Evolutionary conservation across 1,140 invertebrate genomes (phyloP), one percentile per base, ranked within the genome.

Genomic region (Drosophila nikananu): DNA sequence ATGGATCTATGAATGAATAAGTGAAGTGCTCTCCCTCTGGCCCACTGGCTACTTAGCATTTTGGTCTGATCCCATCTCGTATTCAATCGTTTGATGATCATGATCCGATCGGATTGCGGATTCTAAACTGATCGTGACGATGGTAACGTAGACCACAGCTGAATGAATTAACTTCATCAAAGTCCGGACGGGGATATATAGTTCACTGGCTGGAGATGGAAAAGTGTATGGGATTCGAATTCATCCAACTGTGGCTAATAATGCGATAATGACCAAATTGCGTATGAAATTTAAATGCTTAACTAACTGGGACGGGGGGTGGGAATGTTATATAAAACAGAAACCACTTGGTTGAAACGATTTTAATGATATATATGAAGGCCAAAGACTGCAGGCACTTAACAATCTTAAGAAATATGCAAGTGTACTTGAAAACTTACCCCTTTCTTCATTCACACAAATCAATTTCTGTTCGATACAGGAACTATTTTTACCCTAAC

Each of bases 1-100:
- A 77, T 58, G 73, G 64, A 81, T 78, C 55, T 32, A 78, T 77
- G 76, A 77, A 70, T 78, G 75, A 71, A 78, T 78, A 77, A 61
- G 67, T 39, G 19, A 61, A 46, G 27, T 52, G n/a, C 23, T 32
- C 42, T 39, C 21, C 13, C 60, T 35, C 35, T 25, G 25, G 21
- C 5, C 19, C 23, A 7, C 12, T 2, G 17, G 25, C 72, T 77
- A 57, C 51, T 77, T 77, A 30, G 32, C 44, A 78, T 61, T 78
- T 78, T 51, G 55, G 55, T 60, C 49, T 55, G 63, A 39, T 51
- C 32, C 35, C 39, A 46, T 12, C 42, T 62, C 17, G 27, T 9
- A 41, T 32, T 23, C 60, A 12, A 62, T 19, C 49, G 27, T 15
- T 52, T 32, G 49, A 52, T 52, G 49, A 52, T 37, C 21, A 52